Percentiles rank a stretch among this genome's conserved stretches.
Evolutionary conservation across 2,797 vertebrate species (phyloP).

Genomic region (Bryconaethiops microstoma): DNA sequence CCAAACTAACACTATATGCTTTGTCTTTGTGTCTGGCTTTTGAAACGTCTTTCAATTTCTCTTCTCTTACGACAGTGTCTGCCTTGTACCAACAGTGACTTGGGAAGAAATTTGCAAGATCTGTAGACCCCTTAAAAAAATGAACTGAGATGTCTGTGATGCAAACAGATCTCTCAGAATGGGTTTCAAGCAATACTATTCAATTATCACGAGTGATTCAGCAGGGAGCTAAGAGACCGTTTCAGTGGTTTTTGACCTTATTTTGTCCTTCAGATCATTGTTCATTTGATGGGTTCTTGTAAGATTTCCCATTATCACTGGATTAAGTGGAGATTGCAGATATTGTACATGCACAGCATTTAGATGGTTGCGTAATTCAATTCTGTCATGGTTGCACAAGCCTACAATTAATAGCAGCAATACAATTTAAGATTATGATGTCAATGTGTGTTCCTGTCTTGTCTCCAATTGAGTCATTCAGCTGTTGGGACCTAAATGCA

Average conservation of each 20-base stretch:
- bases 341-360: background rate
- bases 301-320: background rate
- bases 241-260: slow-evolving; percentile 1
- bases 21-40: slow-evolving; percentile 7
- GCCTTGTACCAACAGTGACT: background rate
- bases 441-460: no score
- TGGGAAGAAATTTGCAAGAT: background rate
- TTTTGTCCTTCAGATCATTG: slow-evolving; percentile 19
- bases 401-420: no score
- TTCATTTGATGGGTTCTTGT: slow-evolving; percentile 20
- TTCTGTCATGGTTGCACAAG: no score
- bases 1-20: background rate
- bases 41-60: background rate
- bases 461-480: no score
- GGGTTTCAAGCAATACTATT: background rate
- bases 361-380: no score
- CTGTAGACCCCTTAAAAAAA: background rate
- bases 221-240: background rate
- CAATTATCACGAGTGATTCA: background rate
- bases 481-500: no score
- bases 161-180: background rate
- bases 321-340: slow-evolving; percentile 29
- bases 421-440: no score
- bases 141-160: background rate
- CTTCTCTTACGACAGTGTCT: background rate